Evolutionary conservation across 2,797 vertebrate genomes (phyloP).

Genomic region (Dendrocincla fuliginosa): DNA sequence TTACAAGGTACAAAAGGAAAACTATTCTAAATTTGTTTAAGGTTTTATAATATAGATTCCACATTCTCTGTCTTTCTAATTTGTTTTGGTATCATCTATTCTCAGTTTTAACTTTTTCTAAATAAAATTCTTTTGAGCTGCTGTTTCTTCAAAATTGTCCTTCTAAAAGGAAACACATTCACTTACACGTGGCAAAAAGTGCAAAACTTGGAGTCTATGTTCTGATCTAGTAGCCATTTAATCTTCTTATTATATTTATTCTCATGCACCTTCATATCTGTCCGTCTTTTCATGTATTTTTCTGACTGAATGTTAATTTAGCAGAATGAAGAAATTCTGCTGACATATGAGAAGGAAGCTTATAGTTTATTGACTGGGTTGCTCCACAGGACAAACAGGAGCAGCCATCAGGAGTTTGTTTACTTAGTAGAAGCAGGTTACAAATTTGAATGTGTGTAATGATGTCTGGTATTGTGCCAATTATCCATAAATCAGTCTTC

Average conservation of each 20-base stretch:
- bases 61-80: background rate
- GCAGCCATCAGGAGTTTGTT: background rate
- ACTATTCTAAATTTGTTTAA: background rate
- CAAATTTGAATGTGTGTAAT: background rate
- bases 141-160: background rate
- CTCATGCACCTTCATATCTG: background rate
- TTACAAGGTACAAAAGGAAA: background rate
- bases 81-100: background rate
- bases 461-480: background rate
- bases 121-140: background rate
- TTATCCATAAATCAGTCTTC: background rate
- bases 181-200: background rate
- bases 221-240: background rate
- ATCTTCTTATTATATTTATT: background rate
- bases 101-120: background rate
- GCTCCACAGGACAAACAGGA: background rate
- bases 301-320: background rate
- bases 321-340: background rate
- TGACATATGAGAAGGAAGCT: background rate
- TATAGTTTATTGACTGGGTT: background rate
- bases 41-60: background rate
- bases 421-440: background rate
- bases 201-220: background rate
- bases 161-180: background rate
- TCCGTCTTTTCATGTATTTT: background rate